Conservation (phyloP, 2,797 vertebrate species). For the Champsocephalus gunnari region DNA sequence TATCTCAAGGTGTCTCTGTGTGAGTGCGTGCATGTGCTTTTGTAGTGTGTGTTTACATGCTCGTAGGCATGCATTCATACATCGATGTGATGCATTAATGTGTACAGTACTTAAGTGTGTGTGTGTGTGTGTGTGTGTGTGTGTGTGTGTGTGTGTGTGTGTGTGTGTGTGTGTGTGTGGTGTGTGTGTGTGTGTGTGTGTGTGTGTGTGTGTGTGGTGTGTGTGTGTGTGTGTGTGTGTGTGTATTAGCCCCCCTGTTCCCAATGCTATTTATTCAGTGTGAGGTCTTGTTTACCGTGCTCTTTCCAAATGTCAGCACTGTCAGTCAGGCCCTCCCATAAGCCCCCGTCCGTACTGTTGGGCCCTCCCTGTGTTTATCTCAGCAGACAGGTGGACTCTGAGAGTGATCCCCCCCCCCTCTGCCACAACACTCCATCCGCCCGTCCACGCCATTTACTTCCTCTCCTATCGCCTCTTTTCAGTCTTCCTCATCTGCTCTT, state of each 20-base stretch:
- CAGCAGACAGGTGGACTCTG: conserved; percentile 72
- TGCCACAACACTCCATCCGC: conserved; percentile 10
- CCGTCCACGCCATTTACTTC: conserved; percentile 38
- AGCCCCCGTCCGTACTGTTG: conserved; percentile 63
- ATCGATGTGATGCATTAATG: conserved; percentile 45
- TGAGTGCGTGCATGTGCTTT: background rate
- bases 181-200: too few species aligned
- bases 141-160: too few species aligned
- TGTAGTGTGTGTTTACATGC: conserved; percentile 8
- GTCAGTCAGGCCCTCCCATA: conserved; percentile 81
- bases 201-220: too few species aligned
- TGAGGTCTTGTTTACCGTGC: conserved; percentile 80
- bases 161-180: too few species aligned
- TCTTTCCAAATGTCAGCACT: conserved; percentile 85
- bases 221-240: conserved; percentile 40
- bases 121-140: conserved; percentile 5
- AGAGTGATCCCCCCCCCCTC: conserved; percentile 22
- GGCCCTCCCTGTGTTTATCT: conserved; percentile 79
- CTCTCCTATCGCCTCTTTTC: conserved; percentile 34
- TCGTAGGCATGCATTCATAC: conserved; percentile 22
- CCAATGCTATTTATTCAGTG: conserved; percentile 76
- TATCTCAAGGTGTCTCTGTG: conserved; percentile 18
- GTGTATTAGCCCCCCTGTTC: conserved; percentile 41
- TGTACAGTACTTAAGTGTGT: conserved; percentile 49
- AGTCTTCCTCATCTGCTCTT: conserved; percentile 20